Evolutionary conservation across 1,140 invertebrate genomes (phyloP).

Genomic region (Eupristina koningsbergeri): DNA sequence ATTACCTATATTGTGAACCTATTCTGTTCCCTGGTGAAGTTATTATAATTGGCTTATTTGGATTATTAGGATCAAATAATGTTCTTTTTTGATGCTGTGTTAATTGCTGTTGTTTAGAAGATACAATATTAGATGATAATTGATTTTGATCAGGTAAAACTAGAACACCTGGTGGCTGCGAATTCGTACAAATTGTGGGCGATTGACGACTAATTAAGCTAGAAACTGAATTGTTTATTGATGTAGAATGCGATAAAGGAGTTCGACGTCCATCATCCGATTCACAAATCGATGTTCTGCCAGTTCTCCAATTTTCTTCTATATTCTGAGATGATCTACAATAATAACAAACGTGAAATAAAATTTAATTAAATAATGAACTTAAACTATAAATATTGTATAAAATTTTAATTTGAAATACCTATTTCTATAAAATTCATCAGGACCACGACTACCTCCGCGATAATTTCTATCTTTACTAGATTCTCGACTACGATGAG

Average conservation of each 20-base stretch:
- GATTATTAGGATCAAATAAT: constrained; percentile 81
- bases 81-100: constrained; percentile 71
- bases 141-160: constrained; percentile 67
- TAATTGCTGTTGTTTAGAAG: constrained; percentile 56
- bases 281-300: constrained; percentile 65
- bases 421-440: constrained; percentile 65
- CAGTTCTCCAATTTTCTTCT: constrained; percentile 71
- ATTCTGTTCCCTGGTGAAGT: constrained; percentile 70
- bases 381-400: not conserved
- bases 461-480: constrained; percentile 70
- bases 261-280: constrained; percentile 66
- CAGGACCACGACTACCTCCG: constrained; percentile 58
- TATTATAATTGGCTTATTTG: constrained; percentile 80
- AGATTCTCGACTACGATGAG: constrained; percentile 66
- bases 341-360: not conserved
- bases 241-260: constrained; percentile 55
- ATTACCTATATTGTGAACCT: constrained; percentile 60
- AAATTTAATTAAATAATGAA: not conserved
- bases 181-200: constrained; percentile 55
- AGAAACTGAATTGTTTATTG: constrained; percentile 57
- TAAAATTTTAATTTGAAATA: constrained; percentile 47
- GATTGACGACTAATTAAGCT: constrained; percentile 55
- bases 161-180: constrained; percentile 67
- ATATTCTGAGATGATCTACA: constrained; percentile 53
- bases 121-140: constrained; percentile 54